These are phyloP conservation scores for Malurus melanocephalus DNA, from an alignment of 2,113 vertebrate species.

Conservation along the genomic window DNA sequence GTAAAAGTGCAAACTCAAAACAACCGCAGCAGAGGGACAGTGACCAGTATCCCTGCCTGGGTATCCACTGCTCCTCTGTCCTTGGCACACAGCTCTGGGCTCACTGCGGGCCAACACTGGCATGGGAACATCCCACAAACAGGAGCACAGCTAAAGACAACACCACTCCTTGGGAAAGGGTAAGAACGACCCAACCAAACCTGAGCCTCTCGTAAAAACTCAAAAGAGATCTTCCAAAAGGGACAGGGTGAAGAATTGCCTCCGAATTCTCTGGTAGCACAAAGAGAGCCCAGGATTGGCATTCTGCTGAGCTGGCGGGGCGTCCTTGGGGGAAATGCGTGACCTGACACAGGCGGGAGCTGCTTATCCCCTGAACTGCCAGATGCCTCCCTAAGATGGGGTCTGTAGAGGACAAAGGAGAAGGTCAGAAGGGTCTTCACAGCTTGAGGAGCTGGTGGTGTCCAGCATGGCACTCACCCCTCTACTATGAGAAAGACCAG, in stretches of 20 bases:
- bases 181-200: not conserved
- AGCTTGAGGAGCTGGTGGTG: not conserved
- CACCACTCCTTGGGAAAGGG: not conserved
- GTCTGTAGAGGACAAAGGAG: not conserved
- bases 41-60: slow-evolving; percentile 3
- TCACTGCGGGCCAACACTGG: not conserved
- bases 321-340: not conserved
- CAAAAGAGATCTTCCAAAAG: not conserved
- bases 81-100: slow-evolving; percentile 3
- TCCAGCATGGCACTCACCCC: not conserved
- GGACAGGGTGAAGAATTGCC: not conserved
- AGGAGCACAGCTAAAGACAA: not conserved
- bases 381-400: not conserved
- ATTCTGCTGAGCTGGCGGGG: not conserved
- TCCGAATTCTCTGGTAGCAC: not conserved
- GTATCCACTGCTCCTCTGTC: not conserved
- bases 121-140: not conserved
- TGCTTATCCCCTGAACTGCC: not conserved
- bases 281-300: not conserved
- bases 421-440: slow-evolving; percentile 1
- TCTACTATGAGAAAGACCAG: not conserved
- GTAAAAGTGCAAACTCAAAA: slow-evolving; percentile 70
- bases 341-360: not conserved
- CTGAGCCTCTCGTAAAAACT: not conserved
- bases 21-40: slow-evolving; percentile 58